phyloP scores from a whole-genome alignment of 2,888 invertebrate species.

The Julus scandinavius region DNA sequence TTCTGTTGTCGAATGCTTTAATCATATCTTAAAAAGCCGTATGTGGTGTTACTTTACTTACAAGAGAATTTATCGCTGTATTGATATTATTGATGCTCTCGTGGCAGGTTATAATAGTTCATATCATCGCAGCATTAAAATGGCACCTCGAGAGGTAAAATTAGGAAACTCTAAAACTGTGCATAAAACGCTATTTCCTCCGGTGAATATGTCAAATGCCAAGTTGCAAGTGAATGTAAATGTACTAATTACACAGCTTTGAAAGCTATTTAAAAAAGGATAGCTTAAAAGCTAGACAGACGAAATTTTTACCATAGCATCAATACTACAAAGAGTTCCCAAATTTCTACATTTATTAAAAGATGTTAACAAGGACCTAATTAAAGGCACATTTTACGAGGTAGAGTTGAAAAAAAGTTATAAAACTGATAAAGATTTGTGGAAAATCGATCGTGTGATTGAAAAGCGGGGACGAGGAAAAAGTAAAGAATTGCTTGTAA shows the following conservation, averaged over 20 bases:
- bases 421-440: neutral
- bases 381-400: neutral
- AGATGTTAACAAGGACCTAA: neutral
- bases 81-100: neutral
- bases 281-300: neutral
- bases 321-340: neutral
- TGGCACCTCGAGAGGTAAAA: neutral
- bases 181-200: neutral
- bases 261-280: neutral
- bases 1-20: constrained; percentile 59
- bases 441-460: neutral
- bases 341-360: neutral
- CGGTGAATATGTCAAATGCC: neutral
- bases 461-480: neutral
- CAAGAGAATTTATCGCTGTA: neutral
- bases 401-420: neutral
- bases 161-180: neutral
- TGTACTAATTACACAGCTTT: neutral
- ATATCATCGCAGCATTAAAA: neutral
- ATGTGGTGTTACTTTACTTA: constrained; percentile 57
- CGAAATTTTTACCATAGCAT: neutral
- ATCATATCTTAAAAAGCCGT: constrained; percentile 59
- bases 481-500: neutral
- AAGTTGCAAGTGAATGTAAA: neutral
- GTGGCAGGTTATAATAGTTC: neutral